phyloP scores from a whole-genome alignment of 2,113 vertebrate species.

The Fukomys damarensis region DNA sequence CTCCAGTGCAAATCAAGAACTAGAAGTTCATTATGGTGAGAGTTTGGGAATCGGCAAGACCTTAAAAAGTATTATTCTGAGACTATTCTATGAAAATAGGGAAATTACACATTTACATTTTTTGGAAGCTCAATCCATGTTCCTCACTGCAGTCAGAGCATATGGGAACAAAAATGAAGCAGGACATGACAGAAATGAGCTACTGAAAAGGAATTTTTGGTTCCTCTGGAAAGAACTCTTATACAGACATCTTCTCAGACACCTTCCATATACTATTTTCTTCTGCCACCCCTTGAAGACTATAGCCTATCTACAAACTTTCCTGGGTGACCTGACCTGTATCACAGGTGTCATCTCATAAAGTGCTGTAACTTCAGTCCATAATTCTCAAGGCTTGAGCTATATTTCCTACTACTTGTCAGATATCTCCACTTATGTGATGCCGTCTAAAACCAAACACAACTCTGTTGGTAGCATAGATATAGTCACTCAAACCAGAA shows the following conservation, averaged over 20 bases:
- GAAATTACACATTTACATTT: conserved; percentile 28
- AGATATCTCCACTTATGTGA: conserved; percentile 16
- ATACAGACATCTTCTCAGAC: too few relatives aligned
- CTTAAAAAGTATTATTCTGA: conserved; percentile 21
- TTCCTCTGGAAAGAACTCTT: neutral
- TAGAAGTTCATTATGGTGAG: neutral
- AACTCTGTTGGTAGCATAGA: conserved; percentile 37
- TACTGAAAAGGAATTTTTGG: neutral
- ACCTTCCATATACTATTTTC: neutral
- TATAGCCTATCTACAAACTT: neutral
- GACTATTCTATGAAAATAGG: neutral
- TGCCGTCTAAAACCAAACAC: conserved; percentile 34
- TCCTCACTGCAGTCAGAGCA: neutral
- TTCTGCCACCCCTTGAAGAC: neutral
- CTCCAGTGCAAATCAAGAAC: neutral
- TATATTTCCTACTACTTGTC: neutral
- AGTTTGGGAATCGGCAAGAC: neutral
- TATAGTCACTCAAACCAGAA: conserved; percentile 16
- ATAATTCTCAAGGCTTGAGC: neutral
- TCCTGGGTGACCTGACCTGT: conserved; percentile 41
- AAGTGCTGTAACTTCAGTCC: conserved; percentile 24
- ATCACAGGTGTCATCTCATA: neutral
- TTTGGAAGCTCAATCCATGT: conserved; percentile 2
- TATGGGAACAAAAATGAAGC: neutral
- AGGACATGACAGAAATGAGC: neutral